A percentile compares a stretch with the other conserved stretches of the same genome.
Conservation (phyloP, 2,797 vertebrate species). For the Squalus acanthias region DNA sequence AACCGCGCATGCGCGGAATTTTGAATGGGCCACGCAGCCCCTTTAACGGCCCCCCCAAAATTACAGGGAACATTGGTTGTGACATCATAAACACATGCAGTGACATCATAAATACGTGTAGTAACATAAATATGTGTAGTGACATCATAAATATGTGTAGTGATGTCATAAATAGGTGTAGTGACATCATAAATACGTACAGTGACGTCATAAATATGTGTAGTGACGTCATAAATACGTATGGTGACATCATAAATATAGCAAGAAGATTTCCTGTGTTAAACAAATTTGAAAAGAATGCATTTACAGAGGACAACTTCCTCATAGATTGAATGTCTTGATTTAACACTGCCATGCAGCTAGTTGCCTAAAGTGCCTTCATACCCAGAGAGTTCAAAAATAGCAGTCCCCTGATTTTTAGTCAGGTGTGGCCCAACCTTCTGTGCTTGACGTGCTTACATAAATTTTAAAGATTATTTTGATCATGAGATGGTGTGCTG, state of each 20-base stretch:
- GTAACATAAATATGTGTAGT: too few relatives aligned
- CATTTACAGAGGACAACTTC: background rate
- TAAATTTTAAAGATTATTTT: conserved; percentile 22
- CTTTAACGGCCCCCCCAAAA: too few relatives aligned
- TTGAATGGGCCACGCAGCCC: too few relatives aligned
- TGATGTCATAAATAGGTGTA: too few relatives aligned
- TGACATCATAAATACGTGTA: too few relatives aligned
- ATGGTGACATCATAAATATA: background rate
- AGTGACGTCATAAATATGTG: background rate
- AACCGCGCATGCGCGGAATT: too few relatives aligned
- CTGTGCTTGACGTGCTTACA: background rate
- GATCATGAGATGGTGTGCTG: background rate
- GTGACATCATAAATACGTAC: background rate
- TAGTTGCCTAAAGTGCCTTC: background rate
- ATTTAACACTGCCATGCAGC: background rate
- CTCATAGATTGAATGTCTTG: background rate
- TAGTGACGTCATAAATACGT: background rate
- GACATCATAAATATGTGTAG: too few relatives aligned
- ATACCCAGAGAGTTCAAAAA: background rate
- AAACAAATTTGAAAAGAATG: background rate
- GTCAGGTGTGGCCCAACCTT: background rate
- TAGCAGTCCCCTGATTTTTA: background rate
- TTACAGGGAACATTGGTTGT: too few relatives aligned
- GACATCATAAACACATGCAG: too few relatives aligned
- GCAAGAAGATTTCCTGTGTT: background rate